Evolutionary conservation across 2,797 vertebrate genomes (phyloP).

Genomic region (Lacerta agilis): DNA sequence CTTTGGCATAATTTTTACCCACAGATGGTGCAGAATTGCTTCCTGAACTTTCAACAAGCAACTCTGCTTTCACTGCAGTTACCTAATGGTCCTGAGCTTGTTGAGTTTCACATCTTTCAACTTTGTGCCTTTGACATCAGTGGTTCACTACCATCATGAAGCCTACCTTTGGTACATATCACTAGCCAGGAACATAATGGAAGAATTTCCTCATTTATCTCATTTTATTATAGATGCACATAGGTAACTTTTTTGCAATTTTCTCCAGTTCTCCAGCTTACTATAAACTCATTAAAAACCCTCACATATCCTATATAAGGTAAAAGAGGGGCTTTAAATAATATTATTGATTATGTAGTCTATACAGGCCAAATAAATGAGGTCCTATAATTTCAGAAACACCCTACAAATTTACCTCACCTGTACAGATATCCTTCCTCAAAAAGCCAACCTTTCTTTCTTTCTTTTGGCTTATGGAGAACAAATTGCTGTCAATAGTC

Average conservation of each 20-base stretch:
- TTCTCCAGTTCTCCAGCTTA: conserved; percentile 58
- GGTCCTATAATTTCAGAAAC: neutral
- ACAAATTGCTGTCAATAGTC: neutral
- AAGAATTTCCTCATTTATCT: conserved; percentile 23
- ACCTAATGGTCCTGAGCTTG: neutral
- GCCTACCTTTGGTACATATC: conserved; percentile 2
- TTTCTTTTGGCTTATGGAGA: conserved; percentile 39
- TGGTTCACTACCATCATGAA: neutral
- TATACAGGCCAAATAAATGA: conserved; percentile 53
- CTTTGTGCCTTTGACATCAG: conserved; percentile 9
- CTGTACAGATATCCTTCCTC: conserved; percentile 28
- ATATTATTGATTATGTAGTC: conserved; percentile 54
- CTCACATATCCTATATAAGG: conserved; percentile 54
- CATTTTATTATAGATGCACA: conserved; percentile 24
- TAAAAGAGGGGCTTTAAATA: conserved; percentile 58
- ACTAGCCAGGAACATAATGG: neutral
- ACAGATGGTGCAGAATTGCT: neutral
- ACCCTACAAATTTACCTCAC: conserved; percentile 23
- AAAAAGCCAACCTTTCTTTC: conserved; percentile 17
- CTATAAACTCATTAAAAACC: conserved; percentile 36
- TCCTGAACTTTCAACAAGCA: conserved; percentile 1
- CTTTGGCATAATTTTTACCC: conserved; percentile 33
- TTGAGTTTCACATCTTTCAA: conserved; percentile 6
- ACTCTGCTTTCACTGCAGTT: conserved; percentile 15
- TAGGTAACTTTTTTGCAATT: conserved; percentile 38